A percentile compares a stretch with the other conserved stretches of the same genome.
Conservation (phyloP, 2,888 invertebrate species). For the Dascillus cervinus region DNA sequence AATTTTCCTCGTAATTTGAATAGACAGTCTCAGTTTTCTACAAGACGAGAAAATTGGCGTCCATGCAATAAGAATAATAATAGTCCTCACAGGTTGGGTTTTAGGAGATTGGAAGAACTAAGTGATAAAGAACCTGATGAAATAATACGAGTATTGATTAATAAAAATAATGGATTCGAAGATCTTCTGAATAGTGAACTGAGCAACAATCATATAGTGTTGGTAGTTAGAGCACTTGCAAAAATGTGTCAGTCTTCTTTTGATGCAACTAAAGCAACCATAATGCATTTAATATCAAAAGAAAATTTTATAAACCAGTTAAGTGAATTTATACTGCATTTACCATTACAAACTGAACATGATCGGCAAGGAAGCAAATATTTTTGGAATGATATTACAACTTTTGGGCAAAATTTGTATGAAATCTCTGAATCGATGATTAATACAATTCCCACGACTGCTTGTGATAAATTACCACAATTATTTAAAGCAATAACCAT, state of each 20-base stretch:
- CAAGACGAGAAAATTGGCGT: too few relatives aligned
- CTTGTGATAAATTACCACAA: constrained; percentile 27
- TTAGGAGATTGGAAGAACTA: constrained; percentile 42
- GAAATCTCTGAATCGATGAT: constrained; percentile 34
- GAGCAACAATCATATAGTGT: constrained; percentile 41
- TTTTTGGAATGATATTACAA: constrained; percentile 21
- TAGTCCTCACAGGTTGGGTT: constrained; percentile 38
- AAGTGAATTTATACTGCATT: constrained; percentile 16
- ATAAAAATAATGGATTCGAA: constrained; percentile 43
- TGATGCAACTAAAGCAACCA: constrained; percentile 15
- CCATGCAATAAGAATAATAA: too few relatives aligned
- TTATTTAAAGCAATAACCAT: constrained; percentile 24
- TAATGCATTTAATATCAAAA: constrained; percentile 17
- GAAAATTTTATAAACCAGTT: constrained; percentile 21
- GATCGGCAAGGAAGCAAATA: constrained; percentile 16
- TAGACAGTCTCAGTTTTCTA: too few relatives aligned
- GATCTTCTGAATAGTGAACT: constrained; percentile 36
- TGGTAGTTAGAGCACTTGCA: constrained; percentile 43
- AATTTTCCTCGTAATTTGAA: too few relatives aligned
- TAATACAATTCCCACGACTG: constrained; percentile 28
- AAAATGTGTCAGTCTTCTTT: constrained; percentile 36
- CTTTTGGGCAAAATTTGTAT: constrained; percentile 24
- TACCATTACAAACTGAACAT: constrained; percentile 14
- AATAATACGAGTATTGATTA: constrained; percentile 41
- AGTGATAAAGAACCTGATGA: constrained; percentile 40